A percentile compares a stretch with the other conserved stretches of the same genome.
phyloP scores from a whole-genome alignment of 2,888 invertebrate genomes.

The Trissonchulus latispiculum region DNA sequence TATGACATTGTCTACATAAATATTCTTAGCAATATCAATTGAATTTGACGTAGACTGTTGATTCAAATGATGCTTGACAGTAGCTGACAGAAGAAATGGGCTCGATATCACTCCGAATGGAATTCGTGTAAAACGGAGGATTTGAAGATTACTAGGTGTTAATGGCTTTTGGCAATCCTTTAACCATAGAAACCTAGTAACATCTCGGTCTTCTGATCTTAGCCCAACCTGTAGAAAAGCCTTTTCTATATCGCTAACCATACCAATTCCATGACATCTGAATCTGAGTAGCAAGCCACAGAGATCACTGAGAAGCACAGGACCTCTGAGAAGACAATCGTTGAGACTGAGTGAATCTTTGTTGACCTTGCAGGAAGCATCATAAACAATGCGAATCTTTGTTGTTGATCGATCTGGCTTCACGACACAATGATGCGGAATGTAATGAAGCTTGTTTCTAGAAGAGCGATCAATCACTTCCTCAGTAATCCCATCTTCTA shows the following conservation, averaged over 20 bases:
- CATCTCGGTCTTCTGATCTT: conserved; percentile 18
- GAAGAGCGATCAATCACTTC: background rate
- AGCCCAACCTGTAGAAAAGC: conserved; percentile 20
- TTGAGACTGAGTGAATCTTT: conserved; percentile 8
- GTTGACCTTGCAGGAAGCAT: conserved; percentile 6
- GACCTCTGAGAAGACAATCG: conserved; percentile 16
- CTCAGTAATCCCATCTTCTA: background rate
- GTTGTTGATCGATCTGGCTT: conserved; percentile 16
- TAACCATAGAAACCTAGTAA: conserved; percentile 17
- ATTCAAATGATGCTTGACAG: background rate
- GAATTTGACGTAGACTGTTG: background rate
- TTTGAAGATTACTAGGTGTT: background rate
- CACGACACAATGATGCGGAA: conserved; percentile 22
- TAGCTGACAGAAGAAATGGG: background rate
- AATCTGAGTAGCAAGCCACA: conserved; percentile 19
- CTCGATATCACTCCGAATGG: conserved; percentile 14
- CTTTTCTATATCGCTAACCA: conserved; percentile 20
- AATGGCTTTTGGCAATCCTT: conserved; percentile 6
- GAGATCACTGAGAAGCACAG: conserved; percentile 16
- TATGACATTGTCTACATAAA: conserved; percentile 7
- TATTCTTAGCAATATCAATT: background rate
- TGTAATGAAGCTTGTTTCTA: conserved; percentile 16
- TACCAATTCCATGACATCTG: conserved; percentile 20
- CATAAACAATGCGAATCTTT: conserved; percentile 23
- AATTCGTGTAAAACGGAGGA: conserved; percentile 19